These are phyloP conservation scores for Myotis planiceps DNA, from an alignment of 2,797 vertebrate genomes.

Conservation along the genomic window DNA sequence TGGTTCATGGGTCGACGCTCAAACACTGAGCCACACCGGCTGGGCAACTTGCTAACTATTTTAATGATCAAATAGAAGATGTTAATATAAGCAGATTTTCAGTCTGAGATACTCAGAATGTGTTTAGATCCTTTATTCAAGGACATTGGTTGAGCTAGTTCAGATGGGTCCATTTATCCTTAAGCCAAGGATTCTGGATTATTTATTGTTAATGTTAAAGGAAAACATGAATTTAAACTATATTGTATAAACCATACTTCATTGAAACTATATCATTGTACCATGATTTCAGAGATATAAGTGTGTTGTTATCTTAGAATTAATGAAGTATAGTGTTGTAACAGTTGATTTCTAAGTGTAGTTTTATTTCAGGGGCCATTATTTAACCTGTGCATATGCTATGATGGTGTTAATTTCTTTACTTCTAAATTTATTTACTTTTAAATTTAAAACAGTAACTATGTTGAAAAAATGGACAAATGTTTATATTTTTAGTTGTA, in stretches of 20 bases:
- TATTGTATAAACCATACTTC: slow-evolving; percentile 43
- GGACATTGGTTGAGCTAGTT: neutral
- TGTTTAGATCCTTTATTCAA: slow-evolving; percentile 42
- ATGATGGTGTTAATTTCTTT: slow-evolving; percentile 44
- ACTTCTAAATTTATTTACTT: slow-evolving; percentile 44
- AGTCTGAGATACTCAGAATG: slow-evolving; percentile 13
- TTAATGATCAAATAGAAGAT: slow-evolving; percentile 38
- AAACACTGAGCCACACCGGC: neutral
- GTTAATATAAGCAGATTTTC: neutral
- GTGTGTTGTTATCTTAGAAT: slow-evolving; percentile 70
- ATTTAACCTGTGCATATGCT: slow-evolving; percentile 60
- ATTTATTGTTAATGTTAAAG: slow-evolving; percentile 55
- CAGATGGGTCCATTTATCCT: neutral
- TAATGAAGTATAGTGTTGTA: slow-evolving; percentile 60
- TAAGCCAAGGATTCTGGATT: slow-evolving; percentile 37
- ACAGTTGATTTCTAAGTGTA: slow-evolving; percentile 62
- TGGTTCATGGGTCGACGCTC: neutral
- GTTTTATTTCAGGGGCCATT: slow-evolving; percentile 71
- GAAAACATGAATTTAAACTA: slow-evolving; percentile 48
- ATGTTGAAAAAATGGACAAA: slow-evolving; percentile 45
- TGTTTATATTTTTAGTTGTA: slow-evolving; percentile 54
- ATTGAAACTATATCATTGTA: slow-evolving; percentile 64
- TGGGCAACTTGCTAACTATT: slow-evolving; percentile 13
- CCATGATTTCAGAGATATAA: slow-evolving; percentile 73
- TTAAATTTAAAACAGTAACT: slow-evolving; percentile 61